phyloP scores from a whole-genome alignment of 30 jellyfish, hydroid and myxozoan genomes.

The Rhopilema esculentum region DNA sequence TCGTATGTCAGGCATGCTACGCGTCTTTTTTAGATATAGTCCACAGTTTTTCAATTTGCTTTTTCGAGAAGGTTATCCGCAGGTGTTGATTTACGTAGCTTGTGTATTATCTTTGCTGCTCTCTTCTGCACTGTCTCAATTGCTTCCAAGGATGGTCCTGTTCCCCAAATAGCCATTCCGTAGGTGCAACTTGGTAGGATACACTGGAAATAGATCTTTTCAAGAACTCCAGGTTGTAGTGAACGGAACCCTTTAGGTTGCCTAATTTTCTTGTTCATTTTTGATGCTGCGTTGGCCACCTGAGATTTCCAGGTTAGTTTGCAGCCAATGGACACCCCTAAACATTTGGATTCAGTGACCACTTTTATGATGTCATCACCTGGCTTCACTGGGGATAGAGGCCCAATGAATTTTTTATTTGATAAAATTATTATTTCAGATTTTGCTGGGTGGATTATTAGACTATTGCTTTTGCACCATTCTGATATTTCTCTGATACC shows the following conservation, averaged over 20 bases:
- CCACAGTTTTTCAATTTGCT: no score
- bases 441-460: slow-evolving; percentile 49
- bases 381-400: slow-evolving; percentile 30
- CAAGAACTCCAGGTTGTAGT: slow-evolving; percentile 4
- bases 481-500: slow-evolving; percentile 39
- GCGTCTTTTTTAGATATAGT: slow-evolving; percentile 25
- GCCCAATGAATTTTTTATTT: slow-evolving; percentile 22
- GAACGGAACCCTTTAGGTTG: slow-evolving; percentile 20
- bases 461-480: slow-evolving; percentile 53
- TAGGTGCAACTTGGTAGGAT: slow-evolving; percentile 10
- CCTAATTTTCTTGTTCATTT: slow-evolving; percentile 1
- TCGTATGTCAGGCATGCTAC: slow-evolving; percentile 44
- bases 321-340: slow-evolving; percentile 36
- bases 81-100: no score
- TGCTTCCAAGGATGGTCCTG: slow-evolving; percentile 20
- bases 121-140: slow-evolving; percentile 41
- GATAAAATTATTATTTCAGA: slow-evolving; percentile 49
- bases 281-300: slow-evolving; percentile 19
- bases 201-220: slow-evolving; percentile 29
- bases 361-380: slow-evolving; percentile 23
- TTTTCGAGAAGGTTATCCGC: no score
- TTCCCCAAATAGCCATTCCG: slow-evolving; percentile 32
- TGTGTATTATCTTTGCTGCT: slow-evolving; percentile 31
- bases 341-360: slow-evolving; percentile 33
- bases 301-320: slow-evolving; percentile 63